Evolutionary conservation across 2,113 vertebrate species (phyloP).

Genomic region (Prunella fulvescens): DNA sequence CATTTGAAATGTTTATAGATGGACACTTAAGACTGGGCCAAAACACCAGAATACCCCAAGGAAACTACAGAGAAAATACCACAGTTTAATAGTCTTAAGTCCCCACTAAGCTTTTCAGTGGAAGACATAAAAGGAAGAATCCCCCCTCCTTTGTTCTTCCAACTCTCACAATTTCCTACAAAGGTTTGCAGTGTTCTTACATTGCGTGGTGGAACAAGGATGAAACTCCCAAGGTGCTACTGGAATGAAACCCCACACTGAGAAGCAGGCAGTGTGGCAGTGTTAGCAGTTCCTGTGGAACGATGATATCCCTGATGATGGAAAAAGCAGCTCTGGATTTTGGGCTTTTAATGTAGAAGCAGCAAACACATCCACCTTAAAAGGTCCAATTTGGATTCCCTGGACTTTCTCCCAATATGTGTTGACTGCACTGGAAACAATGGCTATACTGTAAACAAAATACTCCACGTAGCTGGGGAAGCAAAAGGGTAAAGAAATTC

Average conservation of each 20-base stretch:
- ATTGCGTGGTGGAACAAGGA: background rate
- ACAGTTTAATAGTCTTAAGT: background rate
- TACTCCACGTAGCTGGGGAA: background rate
- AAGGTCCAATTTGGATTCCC: background rate
- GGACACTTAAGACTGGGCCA: background rate
- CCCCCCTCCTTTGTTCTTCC: background rate
- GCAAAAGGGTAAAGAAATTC: background rate
- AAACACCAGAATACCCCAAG: background rate
- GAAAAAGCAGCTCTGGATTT: background rate
- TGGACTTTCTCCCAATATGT: background rate
- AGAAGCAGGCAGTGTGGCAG: background rate
- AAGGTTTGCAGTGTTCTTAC: background rate
- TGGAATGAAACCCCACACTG: background rate
- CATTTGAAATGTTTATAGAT: background rate
- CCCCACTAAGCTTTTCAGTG: background rate
- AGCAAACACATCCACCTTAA: background rate
- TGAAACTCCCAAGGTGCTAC: background rate
- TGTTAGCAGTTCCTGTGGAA: background rate
- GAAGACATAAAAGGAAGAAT: background rate
- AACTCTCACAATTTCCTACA: background rate
- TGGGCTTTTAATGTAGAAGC: background rate
- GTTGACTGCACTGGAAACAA: background rate
- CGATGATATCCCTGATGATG: background rate
- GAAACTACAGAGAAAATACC: background rate
- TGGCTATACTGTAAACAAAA: constrained; percentile 3